Evolutionary conservation across 30 jellyfish, hydroid and myxozoan species (phyloP), one percentile per base, ranked within the genome.

Genomic region (Kudoa iwatai): DNA sequence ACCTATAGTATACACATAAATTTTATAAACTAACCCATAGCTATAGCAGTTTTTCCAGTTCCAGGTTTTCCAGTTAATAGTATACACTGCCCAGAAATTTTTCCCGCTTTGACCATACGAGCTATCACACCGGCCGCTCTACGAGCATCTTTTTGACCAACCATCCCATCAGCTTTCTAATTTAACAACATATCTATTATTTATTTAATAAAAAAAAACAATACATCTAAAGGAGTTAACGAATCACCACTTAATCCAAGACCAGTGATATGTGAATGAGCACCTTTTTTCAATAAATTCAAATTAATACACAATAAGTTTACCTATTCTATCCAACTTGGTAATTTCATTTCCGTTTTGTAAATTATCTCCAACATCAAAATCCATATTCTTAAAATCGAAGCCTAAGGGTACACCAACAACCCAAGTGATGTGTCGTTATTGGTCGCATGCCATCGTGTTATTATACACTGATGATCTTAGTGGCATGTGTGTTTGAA

Each of bases 11-110:
- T 13, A 4, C n/a, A 49, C n/a, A 4, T n/a, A 3, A 4, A 20
- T 7, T n/a, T 11, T 7, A 10, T 6, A 3, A 39, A 0, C 66
- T 43, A 39, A 79, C 96, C 96, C 96, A 79, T 79, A 19, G 96
- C 96, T 22, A 79, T 62, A 18, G 96, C 96, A 4, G 96, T 79
- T 42, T 79, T 79, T 48, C 96, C 96, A 16, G 96, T 79, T 0
- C 96, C 96, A 6, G 96, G 96, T 34, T 64, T 82, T 1, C 96
- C 96, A 17, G 96, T 88, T 9, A 79, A 53, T 0, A 79, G 62
- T 25, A 59, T 56, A 1, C 88, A 88, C 14, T 88, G 51, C 2
- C 96, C 96, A 25, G 88, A 88, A 20, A 79, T 79, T 32, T 79
- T 79, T 0, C 88, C 88, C 30, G 61, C 93, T 62, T 74, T 61